Evolutionary conservation across 2,888 invertebrate species (phyloP), one percentile per base, ranked within the genome.

Genomic region (Atrina japonica): DNA sequence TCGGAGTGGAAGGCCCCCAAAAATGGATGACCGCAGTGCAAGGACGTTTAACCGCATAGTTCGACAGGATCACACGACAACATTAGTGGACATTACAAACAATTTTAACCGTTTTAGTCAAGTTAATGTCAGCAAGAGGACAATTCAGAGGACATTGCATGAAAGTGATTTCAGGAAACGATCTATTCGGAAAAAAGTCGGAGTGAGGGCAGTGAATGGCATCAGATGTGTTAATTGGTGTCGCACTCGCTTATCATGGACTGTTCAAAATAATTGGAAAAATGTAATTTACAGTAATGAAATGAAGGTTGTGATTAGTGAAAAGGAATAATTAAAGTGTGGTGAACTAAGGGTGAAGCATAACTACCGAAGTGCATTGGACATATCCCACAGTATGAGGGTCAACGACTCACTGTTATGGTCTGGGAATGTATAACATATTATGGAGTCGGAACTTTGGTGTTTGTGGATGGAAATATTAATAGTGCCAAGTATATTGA

Each of bases 381-480:
- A 3, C 50, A 50, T 21, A 21, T 9, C 3, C 21, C 50, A n/a
- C 21, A 50, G 50, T 14, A 35, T 35, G 6, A 11, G 11, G 35
- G 35, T 11, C 35, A 11, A 11, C 5, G 14, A 9, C 3, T 9
- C 21, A 3, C 23, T 5, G 2, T 9, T 50, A 50, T 50, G 21
- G 35, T 35, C 35, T 35, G 2, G 23, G 21, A 21, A 14, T 40
- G 40, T 40, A 23, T 35, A 11, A 58, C 40, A 0, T 58, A 40
- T 14, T 40, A 58, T 58, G 58, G 35, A 11, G 41, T 58, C 3
- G 58, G 58, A 11, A 58, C 16, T 18, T 21, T 27, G 18, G 35
- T 14, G 9, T 18, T 58, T 2, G 14, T 58, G 14, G 23, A 58
- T 9, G 58, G 58, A n/a, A 58, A 58, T 21, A 40, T 58, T 35